Evolutionary conservation across 2,888 invertebrate species (phyloP).

Genomic region (Panopea generosa): DNA sequence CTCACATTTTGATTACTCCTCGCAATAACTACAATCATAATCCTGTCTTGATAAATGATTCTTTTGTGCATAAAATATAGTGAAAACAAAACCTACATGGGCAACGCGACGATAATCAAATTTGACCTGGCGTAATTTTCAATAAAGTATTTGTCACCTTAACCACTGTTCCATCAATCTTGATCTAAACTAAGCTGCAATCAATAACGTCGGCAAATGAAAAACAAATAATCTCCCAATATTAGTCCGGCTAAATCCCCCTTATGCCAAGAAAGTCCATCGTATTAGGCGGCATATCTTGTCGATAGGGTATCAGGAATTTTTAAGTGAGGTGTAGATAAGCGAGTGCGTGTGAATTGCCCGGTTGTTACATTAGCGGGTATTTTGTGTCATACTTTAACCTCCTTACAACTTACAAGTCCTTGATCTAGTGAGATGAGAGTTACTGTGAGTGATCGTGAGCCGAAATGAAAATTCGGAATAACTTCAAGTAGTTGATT

Average conservation of each 20-base stretch:
- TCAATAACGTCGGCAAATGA: conserved; percentile 54
- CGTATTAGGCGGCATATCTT: conserved; percentile 31
- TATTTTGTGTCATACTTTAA: conserved; percentile 11
- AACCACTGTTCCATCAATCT: conserved; percentile 41
- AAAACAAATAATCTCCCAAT: conserved; percentile 52
- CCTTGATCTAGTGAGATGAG: conserved; percentile 6
- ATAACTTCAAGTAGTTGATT: conserved; percentile 30
- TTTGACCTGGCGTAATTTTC: conserved; percentile 46
- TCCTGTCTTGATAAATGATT: no score
- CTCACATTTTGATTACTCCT: no score
- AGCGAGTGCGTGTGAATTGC: conserved; percentile 36
- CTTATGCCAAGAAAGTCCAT: conserved; percentile 13
- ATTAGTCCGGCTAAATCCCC: conserved; percentile 34
- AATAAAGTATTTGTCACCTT: conserved; percentile 54
- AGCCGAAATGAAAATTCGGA: conserved; percentile 30
- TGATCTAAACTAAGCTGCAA: conserved; percentile 21
- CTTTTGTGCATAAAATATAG: no score
- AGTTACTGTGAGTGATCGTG: conserved; percentile 6
- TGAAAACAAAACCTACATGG: no score
- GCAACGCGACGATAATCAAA: conserved; percentile 39
- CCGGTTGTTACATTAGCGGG: conserved; percentile 29
- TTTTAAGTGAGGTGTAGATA: conserved; percentile 32
- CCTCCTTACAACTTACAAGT: conserved; percentile 4
- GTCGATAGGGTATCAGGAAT: conserved; percentile 44
- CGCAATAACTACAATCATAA: no score